A percentile compares a stretch with the other conserved stretches of the same genome.
phyloP scores from a whole-genome alignment of 2,888 invertebrate genomes.

The Stegophylla sp. region DNA sequence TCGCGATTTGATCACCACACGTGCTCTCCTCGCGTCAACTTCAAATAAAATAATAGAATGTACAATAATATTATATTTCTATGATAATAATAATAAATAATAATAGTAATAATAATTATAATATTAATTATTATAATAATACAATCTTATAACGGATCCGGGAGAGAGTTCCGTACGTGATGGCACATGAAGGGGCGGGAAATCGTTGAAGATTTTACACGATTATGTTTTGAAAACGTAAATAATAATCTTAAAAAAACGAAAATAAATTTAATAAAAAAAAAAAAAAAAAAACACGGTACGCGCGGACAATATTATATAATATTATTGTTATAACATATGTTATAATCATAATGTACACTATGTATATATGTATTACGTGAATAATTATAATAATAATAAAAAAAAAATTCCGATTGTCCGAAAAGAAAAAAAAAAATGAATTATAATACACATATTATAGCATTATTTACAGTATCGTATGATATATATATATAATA shows the following conservation, averaged over 20 bases:
- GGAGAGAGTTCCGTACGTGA: slow-evolving; percentile 1
- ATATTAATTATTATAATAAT: background rate
- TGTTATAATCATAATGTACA: background rate
- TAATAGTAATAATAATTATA: background rate
- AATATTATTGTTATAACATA: too few relatives aligned
- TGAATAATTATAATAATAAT: slow-evolving; percentile 16
- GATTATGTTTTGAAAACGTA: slow-evolving; percentile 23
- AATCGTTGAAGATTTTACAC: slow-evolving; percentile 37
- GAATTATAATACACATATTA: background rate
- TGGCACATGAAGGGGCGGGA: slow-evolving; percentile 55
- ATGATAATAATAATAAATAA: background rate
- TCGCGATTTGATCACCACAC: too few relatives aligned
- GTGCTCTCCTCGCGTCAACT: too few relatives aligned
- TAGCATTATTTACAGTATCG: slow-evolving; percentile 39
- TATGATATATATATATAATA: background rate
- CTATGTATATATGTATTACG: background rate
- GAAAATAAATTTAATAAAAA: slow-evolving; percentile 20
- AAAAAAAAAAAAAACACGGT: background rate
- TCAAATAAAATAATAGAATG: too few relatives aligned
- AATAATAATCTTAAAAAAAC: slow-evolving; percentile 21
- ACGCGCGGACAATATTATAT: background rate
- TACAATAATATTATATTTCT: background rate
- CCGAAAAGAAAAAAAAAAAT: slow-evolving; percentile 32
- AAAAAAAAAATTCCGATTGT: slow-evolving; percentile 31
- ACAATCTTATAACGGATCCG: background rate